These are phyloP conservation scores for Echinops telfairi DNA, from an alignment of 2,113 vertebrate species.

Conservation along the genomic window DNA sequence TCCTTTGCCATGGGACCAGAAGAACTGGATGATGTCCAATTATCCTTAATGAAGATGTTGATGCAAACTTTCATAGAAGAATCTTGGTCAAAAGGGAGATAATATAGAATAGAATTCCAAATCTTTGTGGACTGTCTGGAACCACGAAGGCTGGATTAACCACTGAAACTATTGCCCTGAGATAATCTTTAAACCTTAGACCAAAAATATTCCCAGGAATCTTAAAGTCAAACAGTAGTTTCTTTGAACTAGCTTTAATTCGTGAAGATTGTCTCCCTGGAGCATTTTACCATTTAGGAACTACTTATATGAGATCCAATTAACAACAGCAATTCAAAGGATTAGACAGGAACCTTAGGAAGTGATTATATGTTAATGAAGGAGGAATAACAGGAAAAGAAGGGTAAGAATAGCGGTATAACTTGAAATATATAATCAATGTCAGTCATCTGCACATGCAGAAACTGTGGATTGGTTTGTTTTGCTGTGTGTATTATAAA, in stretches of 20 bases:
- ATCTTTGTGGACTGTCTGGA: too few relatives aligned
- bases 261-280: neutral
- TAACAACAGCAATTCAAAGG: neutral
- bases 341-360: neutral
- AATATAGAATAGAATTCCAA: too few relatives aligned
- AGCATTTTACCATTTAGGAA: neutral
- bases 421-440: neutral
- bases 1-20: neutral
- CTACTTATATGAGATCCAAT: neutral
- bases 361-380: neutral
- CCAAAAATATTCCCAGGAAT: neutral
- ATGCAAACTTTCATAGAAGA: neutral
- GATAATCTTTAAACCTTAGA: too few relatives aligned
- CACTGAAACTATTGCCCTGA: too few relatives aligned
- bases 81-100: neutral
- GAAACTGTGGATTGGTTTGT: neutral
- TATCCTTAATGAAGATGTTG: neutral
- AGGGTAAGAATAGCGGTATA: neutral
- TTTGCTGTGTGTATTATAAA: neutral
- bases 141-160: too few relatives aligned
- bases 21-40: neutral
- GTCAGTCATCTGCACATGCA: neutral
- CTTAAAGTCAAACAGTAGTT: neutral
- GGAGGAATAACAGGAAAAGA: neutral
- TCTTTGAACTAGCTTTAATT: neutral